These are phyloP conservation scores for Pachyseris speciosa DNA, from an alignment of 64 coral and sea anemone genomes.

Conservation along the genomic window DNA sequence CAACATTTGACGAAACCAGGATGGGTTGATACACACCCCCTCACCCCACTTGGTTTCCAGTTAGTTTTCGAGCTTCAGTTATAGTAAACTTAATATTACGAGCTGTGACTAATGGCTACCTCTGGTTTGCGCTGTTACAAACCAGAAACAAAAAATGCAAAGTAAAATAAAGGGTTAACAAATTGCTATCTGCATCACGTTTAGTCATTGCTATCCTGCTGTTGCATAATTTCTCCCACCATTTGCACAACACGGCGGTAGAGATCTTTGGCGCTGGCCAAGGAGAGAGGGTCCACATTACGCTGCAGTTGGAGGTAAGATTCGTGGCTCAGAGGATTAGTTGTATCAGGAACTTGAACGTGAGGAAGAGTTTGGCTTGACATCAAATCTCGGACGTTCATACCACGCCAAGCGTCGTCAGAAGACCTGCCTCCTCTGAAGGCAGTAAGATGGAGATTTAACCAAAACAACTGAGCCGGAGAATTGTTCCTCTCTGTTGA, in stretches of 20 bases:
- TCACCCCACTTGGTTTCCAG: neutral
- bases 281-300: neutral
- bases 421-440: neutral
- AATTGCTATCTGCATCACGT: neutral
- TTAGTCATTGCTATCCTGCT: neutral
- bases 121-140: neutral
- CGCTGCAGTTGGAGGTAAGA: neutral
- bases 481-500: conserved; percentile 45
- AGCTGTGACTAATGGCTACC: neutral
- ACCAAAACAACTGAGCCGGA: conserved; percentile 57
- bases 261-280: neutral
- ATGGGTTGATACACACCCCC: neutral
- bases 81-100: neutral
- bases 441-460: neutral
- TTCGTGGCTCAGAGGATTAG: neutral
- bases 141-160: neutral
- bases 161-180: neutral
- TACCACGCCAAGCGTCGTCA: neutral
- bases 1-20: neutral
- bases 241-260: neutral
- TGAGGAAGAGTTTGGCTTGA: neutral
- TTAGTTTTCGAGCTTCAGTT: neutral
- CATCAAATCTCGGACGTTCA: neutral
- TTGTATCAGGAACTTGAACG: conserved; percentile 11
- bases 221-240: neutral